Percentiles rank a stretch among this genome's conserved stretches.
phyloP scores from a whole-genome alignment of 2,797 vertebrate species.

The Benthosema pterotum region DNA sequence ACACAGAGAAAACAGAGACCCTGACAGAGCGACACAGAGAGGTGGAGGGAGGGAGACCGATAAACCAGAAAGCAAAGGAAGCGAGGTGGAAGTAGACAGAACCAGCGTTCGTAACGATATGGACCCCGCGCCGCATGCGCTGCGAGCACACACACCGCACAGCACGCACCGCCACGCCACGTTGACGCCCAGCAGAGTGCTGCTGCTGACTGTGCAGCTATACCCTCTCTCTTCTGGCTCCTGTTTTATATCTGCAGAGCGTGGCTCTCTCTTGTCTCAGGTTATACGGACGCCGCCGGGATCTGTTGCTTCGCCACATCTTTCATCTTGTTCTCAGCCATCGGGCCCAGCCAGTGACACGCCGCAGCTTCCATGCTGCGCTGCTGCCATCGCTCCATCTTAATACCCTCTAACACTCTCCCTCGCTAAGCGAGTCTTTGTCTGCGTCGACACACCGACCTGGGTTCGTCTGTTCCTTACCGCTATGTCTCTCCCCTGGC shows the following conservation, averaged over 20 bases:
- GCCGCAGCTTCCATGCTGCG: conserved; percentile 1
- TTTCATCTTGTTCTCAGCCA: conserved; percentile 28
- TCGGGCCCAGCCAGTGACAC: background rate
- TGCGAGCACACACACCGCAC: background rate
- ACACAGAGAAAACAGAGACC: conserved; percentile 8
- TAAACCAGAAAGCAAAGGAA: too few species aligned
- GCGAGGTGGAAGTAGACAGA: conserved; percentile 39
- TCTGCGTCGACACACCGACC: background rate
- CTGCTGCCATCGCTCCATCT: conserved; percentile 5
- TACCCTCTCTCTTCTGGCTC: conserved; percentile 19
- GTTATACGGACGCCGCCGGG: conserved; percentile 26
- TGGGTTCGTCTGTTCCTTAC: background rate
- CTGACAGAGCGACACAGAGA: background rate
- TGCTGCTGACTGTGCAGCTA: background rate
- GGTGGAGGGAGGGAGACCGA: conserved; percentile 10
- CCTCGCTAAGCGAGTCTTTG: background rate
- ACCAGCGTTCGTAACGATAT: conserved; percentile 19
- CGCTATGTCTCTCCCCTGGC: background rate
- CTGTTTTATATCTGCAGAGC: conserved; percentile 8
- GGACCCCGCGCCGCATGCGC: background rate
- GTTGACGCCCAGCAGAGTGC: conserved; percentile 23
- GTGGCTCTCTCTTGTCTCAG: conserved; percentile 8
- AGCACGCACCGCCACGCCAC: conserved; percentile 19
- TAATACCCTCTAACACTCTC: background rate
- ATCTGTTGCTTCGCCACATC: background rate